These are phyloP conservation scores for Myrmophylax atrothorax DNA, from an alignment of 2,113 vertebrate species.

Conservation along the genomic window DNA sequence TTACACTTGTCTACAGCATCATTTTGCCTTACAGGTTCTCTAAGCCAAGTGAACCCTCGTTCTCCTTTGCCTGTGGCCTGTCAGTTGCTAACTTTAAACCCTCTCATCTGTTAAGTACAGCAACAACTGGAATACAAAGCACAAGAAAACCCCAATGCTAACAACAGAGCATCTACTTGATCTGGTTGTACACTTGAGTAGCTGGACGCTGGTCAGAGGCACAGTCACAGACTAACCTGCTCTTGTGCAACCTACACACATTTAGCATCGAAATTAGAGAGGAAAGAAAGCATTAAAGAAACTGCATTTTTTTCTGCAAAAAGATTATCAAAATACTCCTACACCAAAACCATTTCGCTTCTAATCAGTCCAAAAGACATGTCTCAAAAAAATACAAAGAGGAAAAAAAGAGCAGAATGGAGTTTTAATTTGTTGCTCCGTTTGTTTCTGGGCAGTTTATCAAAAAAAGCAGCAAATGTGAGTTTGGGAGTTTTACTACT, in stretches of 20 bases:
- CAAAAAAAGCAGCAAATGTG: conserved; percentile 1
- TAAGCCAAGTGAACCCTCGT: conserved; percentile 74
- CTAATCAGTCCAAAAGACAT: conserved; percentile 39
- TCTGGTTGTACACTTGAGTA: conserved; percentile 71
- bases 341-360: conserved; percentile 57
- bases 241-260: conserved; percentile 77
- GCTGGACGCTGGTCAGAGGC: conserved; percentile 74
- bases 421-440: conserved; percentile 34
- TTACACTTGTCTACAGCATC: conserved; percentile 82
- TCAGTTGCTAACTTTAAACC: conserved; percentile 68
- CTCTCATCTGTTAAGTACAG: conserved; percentile 72
- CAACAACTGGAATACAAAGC: conserved; percentile 76
- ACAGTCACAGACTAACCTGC: conserved; percentile 78
- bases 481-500: conserved; percentile 23
- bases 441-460: conserved; percentile 43
- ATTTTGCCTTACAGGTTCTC: conserved; percentile 72
- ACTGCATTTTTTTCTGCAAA: conserved; percentile 67
- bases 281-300: conserved; percentile 60
- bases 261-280: conserved; percentile 66
- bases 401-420: background rate
- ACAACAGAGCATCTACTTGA: conserved; percentile 71
- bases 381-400: background rate
- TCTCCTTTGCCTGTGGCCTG: conserved; percentile 49
- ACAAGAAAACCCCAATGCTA: conserved; percentile 71
- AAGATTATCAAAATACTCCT: conserved; percentile 75